Evolutionary conservation across 2,888 invertebrate species (phyloP), one percentile per base, ranked within the genome.

Genomic region (Rhagium mordax): DNA sequence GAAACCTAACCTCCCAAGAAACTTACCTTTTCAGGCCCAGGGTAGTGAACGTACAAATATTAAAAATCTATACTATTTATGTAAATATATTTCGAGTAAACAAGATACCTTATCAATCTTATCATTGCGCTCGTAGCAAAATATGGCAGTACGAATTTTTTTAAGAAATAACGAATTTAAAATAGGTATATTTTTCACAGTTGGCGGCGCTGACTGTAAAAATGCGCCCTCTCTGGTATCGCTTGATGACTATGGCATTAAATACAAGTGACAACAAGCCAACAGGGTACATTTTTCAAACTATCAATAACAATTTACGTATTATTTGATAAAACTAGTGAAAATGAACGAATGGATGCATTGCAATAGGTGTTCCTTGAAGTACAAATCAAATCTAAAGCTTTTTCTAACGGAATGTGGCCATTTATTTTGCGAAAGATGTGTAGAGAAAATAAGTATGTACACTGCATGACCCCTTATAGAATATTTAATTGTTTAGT

Each of bases 321-420:
- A 51, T 2, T 16, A 49, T 16, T 51, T 18, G 7, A 18, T 2
- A 20, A 51, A 51, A 57, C 33, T 24, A 6, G 53, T 15, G 33
- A 75, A 69, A 74, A 81, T 80, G 78, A 74, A 64, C 20, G 75
- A 84, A 27, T 87, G 87, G 87, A 71, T 87, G 15, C 85, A 86
- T 82, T 87, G 87, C 72, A 87, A 87, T 80, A 85, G 82, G 71
- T 87, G 87, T 81, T 84, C 76, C 15, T 16, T 71, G 20, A 81
- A 79, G 62, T 81, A 74, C 69, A 72, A 79, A 33, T 29, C 77
- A 3, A 75, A 77, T 53, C 18, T 81, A 29, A 83, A 84, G 70
- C 84, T 85, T 72, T 84, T 79, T 69, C 67, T 87, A 33, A 82
- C 84, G 3, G 85, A 83, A 75, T 87, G 87, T 72, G 85, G 86